Base-by-base conservation (phyloP, 2,888 invertebrate genomes). In the Mellilla xanthometata region DNA sequence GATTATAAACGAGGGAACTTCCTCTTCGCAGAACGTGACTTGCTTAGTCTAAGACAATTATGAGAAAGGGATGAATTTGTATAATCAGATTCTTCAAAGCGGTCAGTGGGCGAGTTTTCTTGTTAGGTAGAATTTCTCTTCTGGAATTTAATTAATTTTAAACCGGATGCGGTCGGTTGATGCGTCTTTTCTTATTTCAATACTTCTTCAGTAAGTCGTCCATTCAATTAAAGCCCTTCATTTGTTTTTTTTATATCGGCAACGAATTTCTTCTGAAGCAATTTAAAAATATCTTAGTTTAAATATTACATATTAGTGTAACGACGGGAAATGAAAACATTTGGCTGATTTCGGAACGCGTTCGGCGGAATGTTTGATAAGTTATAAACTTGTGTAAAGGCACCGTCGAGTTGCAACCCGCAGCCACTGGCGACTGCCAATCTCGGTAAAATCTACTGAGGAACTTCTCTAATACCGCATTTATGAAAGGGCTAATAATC, bases 401-500 rank as follows among this genome's bases (percentile, higher is more conserved):
- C 69, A 72, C 74, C 72, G 69, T 72, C 69, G 67, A 81, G 74
- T 82, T 79, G 70, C 75, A 74, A 70, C 71, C 68, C 65, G 68
- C 69, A 52, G 66, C 72, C 65, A 69, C 63, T 66, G 72, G 74
- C 76, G 76, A 73, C 77, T 72, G 71, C 76, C 84, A 85, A 88
- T 87, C 82, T 86, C 81, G 83, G 87, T 86, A 88, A 87, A 85
- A 85, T 80, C 73, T 79, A 76, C 79, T 71, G 67, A 68, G 72
- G 70, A 79, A 81, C 81, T 80, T 77, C 53, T 69, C 72, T 67
- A 70, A 72, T 66, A 60, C 45, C 70, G 65, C 69, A 76, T 79
- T 76, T 81, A 75, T 76, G 72, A 76, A 79, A 81, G 64, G 62
- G 57, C 69, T 72, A 72, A 68, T 74, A 72, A 28, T 64, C 66